Percentiles rank a stretch among this genome's conserved stretches.
Evolutionary conservation across 2,113 vertebrate species (phyloP).

Genomic region (Prionailurus viverrinus): DNA sequence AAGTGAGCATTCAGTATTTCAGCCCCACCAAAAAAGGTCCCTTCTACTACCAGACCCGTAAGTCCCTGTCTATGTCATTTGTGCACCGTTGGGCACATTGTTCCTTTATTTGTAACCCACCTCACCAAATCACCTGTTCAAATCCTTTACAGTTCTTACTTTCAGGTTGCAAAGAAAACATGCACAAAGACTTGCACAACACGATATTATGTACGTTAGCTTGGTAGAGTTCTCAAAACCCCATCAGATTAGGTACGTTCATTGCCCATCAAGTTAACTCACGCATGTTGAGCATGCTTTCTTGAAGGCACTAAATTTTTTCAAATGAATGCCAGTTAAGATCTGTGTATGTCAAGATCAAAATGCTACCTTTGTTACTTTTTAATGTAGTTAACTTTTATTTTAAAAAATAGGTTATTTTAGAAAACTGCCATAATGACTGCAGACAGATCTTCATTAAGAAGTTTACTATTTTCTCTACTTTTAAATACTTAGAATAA

Average conservation of each 20-base stretch:
- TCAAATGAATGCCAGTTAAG: constrained; percentile 32
- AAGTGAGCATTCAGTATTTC: not conserved
- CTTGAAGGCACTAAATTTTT: not conserved
- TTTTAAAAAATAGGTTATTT: not conserved
- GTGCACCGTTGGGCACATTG: not conserved
- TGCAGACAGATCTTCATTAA: not conserved
- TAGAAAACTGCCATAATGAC: constrained; percentile 11
- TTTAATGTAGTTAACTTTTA: constrained; percentile 1
- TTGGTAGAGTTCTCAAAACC: not conserved
- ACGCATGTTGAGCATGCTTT: not conserved
- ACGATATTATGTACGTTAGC: not conserved
- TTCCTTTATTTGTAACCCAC: not conserved
- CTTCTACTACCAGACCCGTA: not conserved
- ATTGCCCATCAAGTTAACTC: not conserved
- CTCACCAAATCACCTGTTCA: not conserved
- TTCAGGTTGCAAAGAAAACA: not conserved
- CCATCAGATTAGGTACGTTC: not conserved
- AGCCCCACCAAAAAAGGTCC: not conserved
- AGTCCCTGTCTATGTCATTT: not conserved
- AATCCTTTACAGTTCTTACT: not conserved
- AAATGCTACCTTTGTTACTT: not conserved
- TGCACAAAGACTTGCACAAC: not conserved
- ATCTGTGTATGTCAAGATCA: not conserved
- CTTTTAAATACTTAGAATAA: not conserved
- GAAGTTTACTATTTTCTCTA: not conserved